phyloP scores from a whole-genome alignment of 1,140 invertebrate genomes.

The Antheraea pernyi region DNA sequence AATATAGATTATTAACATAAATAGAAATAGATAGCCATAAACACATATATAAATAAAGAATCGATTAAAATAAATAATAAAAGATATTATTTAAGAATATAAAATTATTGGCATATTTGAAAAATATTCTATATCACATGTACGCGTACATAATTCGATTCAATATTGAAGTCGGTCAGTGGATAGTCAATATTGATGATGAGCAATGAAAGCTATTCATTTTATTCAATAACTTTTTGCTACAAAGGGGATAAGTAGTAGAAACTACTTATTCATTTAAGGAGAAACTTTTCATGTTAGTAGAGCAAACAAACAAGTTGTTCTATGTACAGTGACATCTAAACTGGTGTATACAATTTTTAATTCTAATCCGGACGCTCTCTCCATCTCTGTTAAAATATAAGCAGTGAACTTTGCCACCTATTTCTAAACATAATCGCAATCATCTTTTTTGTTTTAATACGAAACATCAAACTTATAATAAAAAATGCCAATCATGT shows the following conservation, averaged over 20 bases:
- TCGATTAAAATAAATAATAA: too few species aligned
- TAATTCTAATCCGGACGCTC: neutral
- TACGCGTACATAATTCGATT: neutral
- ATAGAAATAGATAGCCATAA: too few species aligned
- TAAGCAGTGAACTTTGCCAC: neutral
- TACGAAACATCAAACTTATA: too few species aligned
- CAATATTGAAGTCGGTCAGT: neutral
- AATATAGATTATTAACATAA: too few species aligned
- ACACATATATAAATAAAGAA: too few species aligned
- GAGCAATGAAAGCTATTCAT: neutral
- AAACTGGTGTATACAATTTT: neutral
- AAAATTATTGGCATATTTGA: too few species aligned
- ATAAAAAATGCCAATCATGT: too few species aligned
- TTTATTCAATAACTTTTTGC: neutral
- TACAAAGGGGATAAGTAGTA: neutral
- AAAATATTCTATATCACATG: neutral
- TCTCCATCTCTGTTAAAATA: neutral
- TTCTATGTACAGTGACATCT: conserved; percentile 22
- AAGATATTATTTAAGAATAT: too few species aligned
- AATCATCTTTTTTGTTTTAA: neutral
- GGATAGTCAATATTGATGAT: neutral
- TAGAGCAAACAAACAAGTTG: conserved; percentile 20
- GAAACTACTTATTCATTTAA: conserved; percentile 22
- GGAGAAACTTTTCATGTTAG: conserved; percentile 38
- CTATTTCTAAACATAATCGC: neutral